Base-by-base conservation (phyloP, 2,888 invertebrate species). In the Platerodrilus igneus region DNA sequence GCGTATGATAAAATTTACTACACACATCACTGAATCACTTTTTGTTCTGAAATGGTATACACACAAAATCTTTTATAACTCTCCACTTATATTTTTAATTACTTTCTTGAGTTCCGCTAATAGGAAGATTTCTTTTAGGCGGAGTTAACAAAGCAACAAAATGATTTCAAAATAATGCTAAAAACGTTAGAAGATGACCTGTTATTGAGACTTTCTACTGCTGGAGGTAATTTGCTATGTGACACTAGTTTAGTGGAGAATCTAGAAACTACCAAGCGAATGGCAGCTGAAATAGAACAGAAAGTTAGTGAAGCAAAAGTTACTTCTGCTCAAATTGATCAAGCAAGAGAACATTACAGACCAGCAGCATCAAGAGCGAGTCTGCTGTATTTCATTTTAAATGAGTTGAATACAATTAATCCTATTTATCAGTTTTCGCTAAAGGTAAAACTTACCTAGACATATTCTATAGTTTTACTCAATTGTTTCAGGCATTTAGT, bases 381-480 rank as follows among this genome's bases (percentile, higher is more conserved):
- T 36, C 74, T 96, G 3, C 73, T 96, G 0, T 96, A 96, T 68
- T 96, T 96, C 60, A 94, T 96, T 52, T 71, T 96, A 22, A 95
- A 95, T 61, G 95, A 96, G 54, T 73, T 96, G 41, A 90, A 93
- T 68, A 93, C 91, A 18, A 94, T 96, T 46, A 94, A 95, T 70
- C 93, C 93, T 1, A 94, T 96, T 57, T 96, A 96, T 67, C 94
- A 95, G 66, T 96, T 96, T 70, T 95, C 95, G 8, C 72, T 96
- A 44, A 95, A 96, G 79, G 91, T 85, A 66, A 31, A 27, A 6
- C 15, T 6, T 10, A 32, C 14, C 3, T n/a, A 19, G 9, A 38
- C 15, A 10, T 22, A 14, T 9, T 18, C 7, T 16, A 1, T 9
- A n/a, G 3, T 10, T 14, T 40, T 1, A 7, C n/a, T 18, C 9